These are phyloP conservation scores for Notolepis coatsorum DNA, from an alignment of 2,797 vertebrate genomes.

Conservation along the genomic window DNA sequence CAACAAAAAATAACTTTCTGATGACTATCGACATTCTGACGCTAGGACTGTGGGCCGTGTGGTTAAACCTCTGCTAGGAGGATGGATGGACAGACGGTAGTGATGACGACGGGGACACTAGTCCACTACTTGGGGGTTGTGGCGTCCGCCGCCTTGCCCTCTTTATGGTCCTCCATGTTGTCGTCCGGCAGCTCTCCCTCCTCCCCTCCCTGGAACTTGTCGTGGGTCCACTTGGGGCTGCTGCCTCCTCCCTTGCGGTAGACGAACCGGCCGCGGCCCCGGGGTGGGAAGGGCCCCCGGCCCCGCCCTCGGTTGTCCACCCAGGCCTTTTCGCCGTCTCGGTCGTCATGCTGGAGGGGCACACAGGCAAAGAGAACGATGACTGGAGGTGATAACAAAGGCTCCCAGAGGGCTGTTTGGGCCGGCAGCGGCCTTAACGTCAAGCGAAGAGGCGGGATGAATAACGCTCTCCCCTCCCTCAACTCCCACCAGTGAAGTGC, in stretches of 20 bases:
- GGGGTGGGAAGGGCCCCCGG: conserved; percentile 86
- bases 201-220: conserved; percentile 93
- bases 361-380: neutral
- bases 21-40: neutral
- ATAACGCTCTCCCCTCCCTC: too few relatives aligned
- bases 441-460: too few relatives aligned
- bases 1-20: conserved; percentile 1
- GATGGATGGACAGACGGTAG: neutral
- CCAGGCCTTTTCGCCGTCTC: conserved; percentile 94
- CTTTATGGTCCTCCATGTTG: conserved; percentile 86
- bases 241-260: conserved; percentile 84
- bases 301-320: conserved; percentile 87
- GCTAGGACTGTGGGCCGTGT: neutral
- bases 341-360: conserved; percentile 91
- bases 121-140: conserved; percentile 80
- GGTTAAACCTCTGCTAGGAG: neutral
- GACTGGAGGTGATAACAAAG: too few relatives aligned
- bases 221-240: conserved; percentile 86
- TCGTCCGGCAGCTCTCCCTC: conserved; percentile 88
- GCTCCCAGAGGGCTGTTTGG: too few relatives aligned
- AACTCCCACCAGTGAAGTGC: too few relatives aligned
- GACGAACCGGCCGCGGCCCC: conserved; percentile 90
- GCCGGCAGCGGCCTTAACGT: too few relatives aligned
- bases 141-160: conserved; percentile 76
- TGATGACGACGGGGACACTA: neutral